Conservation (phyloP, 2,888 invertebrate genomes). For the Strigamia transsilvanica region DNA sequence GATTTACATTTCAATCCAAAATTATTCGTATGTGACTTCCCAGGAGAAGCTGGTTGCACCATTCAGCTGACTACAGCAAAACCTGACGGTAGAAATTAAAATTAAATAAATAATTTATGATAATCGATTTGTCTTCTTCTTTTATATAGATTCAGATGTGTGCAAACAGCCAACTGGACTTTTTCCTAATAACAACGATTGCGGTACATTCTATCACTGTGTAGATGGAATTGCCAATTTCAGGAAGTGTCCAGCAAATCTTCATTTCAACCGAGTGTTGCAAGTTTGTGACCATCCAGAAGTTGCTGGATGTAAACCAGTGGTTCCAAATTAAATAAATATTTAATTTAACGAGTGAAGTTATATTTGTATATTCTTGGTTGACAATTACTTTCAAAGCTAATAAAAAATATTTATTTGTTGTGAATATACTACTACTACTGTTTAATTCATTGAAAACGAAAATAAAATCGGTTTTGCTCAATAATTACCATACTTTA, state of each 20-base stretch:
- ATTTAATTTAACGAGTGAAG: neutral
- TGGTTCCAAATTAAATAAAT: neutral
- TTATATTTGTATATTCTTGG: no score
- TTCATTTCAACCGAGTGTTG: constrained; percentile 24
- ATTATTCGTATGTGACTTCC: constrained; percentile 27
- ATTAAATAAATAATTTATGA: neutral
- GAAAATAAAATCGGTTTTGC: no score
- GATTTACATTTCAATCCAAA: constrained; percentile 37
- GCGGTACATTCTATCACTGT: constrained; percentile 48
- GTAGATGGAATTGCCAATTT: neutral
- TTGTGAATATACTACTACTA: no score
- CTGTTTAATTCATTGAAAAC: neutral
- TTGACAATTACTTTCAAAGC: no score
- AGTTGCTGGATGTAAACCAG: constrained; percentile 9
- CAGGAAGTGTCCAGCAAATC: constrained; percentile 26
- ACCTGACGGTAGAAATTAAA: neutral
- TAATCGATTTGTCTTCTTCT: neutral
- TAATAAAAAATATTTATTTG: no score
- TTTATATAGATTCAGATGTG: neutral
- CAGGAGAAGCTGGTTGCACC: constrained; percentile 15
- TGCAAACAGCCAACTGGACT: constrained; percentile 54
- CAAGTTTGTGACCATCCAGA: constrained; percentile 46
- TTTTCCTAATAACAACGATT: constrained; percentile 55
- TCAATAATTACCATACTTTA: no score
- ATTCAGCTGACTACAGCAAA: neutral